Conservation (phyloP, 2,888 invertebrate species). For the Euzophera pinguis region DNA sequence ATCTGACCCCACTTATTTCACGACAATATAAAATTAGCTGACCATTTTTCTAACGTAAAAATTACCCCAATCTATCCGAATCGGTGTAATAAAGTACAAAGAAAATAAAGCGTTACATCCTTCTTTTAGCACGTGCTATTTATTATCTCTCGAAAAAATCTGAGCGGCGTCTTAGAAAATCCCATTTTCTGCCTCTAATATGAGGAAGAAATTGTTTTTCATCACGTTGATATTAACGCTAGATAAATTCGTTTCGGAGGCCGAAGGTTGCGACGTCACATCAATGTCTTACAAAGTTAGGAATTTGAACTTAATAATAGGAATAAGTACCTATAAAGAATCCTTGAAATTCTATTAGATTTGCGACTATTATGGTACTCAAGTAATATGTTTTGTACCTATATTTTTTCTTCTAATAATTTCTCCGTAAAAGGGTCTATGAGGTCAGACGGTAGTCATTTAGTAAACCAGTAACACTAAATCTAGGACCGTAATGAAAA, state of each 20-base stretch:
- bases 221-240: conserved; percentile 37
- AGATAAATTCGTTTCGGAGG: conserved; percentile 31
- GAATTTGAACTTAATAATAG: conserved; percentile 10
- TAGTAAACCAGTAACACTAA: too few species aligned
- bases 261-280: neutral
- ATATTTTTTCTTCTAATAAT: too few species aligned
- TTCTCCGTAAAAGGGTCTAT: too few species aligned
- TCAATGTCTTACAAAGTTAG: conserved; percentile 16
- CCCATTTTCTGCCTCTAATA: conserved; percentile 42
- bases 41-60: conserved; percentile 11
- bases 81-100: conserved; percentile 21
- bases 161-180: conserved; percentile 26
- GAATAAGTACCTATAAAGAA: neutral
- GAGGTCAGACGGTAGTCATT: too few species aligned
- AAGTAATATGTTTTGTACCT: too few species aligned
- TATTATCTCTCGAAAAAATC: conserved; percentile 28
- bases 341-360: neutral
- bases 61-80: conserved; percentile 15
- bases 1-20: conserved; percentile 32
- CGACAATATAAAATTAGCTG: conserved; percentile 49
- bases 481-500: too few species aligned
- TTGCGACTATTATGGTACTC: too few species aligned
- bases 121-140: conserved; percentile 25
- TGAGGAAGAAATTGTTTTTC: conserved; percentile 50
- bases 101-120: conserved; percentile 22